Base-by-base conservation (phyloP, 2,888 invertebrate species). In the Eilema griseolum region DNA sequence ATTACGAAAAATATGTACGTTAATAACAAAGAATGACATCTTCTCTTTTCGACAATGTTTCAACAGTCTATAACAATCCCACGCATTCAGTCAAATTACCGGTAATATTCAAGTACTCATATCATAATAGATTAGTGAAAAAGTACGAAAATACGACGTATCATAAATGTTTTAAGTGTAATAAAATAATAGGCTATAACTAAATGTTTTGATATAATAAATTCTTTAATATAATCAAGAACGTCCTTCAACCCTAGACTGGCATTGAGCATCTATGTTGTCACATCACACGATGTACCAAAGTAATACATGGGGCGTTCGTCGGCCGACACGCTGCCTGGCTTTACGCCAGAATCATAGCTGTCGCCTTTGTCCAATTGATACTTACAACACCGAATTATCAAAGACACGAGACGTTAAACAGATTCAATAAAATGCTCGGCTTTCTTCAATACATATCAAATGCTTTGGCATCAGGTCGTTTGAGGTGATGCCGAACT, bases 321-420 rank as follows among this genome's bases (percentile, higher is more conserved):
- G 71, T 60, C 74, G 57, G 61, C 74, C 81, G 83, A 81, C 81
- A 67, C 23, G 26, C 28, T 20, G 60, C 31, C 77, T 83, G 82
- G 82, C 76, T 66, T 33, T 2, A 26, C 56, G 80, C 82, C 82
- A 83, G 76, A 57, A 3, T 37, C 46, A 69, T 60, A 63, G 74
- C 75, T 71, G 68, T 74, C 76, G 72, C 66, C 76, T 78, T 79
- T 74, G 77, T 74, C 67, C 75, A 67, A 67, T 69, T 67, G 70
- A 78, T 72, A 78, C 76, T 81, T 77, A 80, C 80, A 83, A 71
- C 74, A 70, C 72, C 61, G 66, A 79, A 81, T 81, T 83, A 83
- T 83, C 82, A 83, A 83, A 82, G 78, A 78, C 78, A 73, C 37
- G 62, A 77, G 83, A 83, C 76, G 72, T 77, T 75, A 71, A 75